Evolutionary conservation across 2,888 invertebrate genomes (phyloP), one percentile per base, ranked within the genome.

Genomic region (Torymus aiolomorphi): DNA sequence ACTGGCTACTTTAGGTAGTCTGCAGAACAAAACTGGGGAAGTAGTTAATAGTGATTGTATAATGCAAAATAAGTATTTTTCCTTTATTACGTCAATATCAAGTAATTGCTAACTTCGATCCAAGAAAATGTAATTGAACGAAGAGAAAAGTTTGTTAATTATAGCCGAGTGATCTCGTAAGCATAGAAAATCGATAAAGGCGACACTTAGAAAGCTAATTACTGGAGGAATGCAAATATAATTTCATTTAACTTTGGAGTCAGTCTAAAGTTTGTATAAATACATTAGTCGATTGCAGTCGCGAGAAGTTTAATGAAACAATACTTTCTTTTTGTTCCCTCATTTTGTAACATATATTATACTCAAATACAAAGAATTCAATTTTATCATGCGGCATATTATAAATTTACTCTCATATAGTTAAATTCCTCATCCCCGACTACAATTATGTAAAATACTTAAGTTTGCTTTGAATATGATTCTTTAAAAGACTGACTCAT

Each of bases 131-230:
- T 59, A 72, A 77, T 71, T 77, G 31, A 57, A 65, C 51, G 14
- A 65, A 71, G 65, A 63, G 70, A 57, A 65, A 71, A 71, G 77
- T 77, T 77, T 54, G 51, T 71, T 71, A 71, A 77, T 71, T 77
- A 71, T 52, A 57, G 56, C 16, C 11, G 11, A 77, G 65, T 77
- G 31, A 72, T 77, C 71, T 12, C 51, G 59, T 65, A 49, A 57
- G 71, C 42, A 56, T 24, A 16, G 63, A 59, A 70, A 77, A 77
- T 77, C 71, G 66, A 72, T 66, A 66, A 31, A 59, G 65, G 18
- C 71, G 70, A 77, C 65, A 65, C 66, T 66, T 71, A 71, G 71
- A 65, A 59, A 59, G 77, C 56, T 72, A 77, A 77, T 77, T 71
- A 42, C 77, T 14, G 52, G 59, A 77, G 65, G 18, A 77, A 71